Conservation (phyloP, 2,113 vertebrate genomes). For the Oryzias melastigma region DNA sequence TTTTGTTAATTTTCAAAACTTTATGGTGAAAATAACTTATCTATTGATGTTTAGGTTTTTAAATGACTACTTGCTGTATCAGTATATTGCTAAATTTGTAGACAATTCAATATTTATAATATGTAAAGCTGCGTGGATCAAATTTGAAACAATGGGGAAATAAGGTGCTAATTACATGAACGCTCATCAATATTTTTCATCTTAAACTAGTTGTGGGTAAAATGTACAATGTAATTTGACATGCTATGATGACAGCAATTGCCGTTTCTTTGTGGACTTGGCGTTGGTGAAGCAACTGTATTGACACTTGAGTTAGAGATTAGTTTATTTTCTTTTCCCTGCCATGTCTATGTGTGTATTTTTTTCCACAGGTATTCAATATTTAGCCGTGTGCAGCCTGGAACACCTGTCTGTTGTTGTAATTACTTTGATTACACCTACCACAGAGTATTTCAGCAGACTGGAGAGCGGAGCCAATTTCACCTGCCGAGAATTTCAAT, state of each 20-base stretch:
- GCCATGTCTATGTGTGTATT: conserved; percentile 50
- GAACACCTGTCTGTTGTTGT: conserved; percentile 69
- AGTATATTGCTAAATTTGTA: too few species aligned
- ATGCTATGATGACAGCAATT: background rate
- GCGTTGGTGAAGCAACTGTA: conserved; percentile 53
- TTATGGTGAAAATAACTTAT: too few species aligned
- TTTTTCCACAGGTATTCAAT: conserved; percentile 40
- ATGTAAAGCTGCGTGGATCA: too few species aligned
- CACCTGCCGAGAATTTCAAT: conserved; percentile 60
- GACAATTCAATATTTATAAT: too few species aligned
- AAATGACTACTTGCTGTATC: too few species aligned
- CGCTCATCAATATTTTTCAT: too few species aligned
- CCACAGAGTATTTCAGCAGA: conserved; percentile 57
- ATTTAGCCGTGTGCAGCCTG: conserved; percentile 50
- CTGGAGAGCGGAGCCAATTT: conserved; percentile 49
- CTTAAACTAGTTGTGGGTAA: too few species aligned
- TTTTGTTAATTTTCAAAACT: too few species aligned
- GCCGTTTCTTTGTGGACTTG: conserved; percentile 54
- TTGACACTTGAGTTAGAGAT: conserved; percentile 67
- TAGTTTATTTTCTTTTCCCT: conserved; percentile 8
- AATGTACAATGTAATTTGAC: too few species aligned
- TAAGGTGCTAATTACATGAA: too few species aligned
- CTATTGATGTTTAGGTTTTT: too few species aligned
- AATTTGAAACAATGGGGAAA: too few species aligned
- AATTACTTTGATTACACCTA: conserved; percentile 76